phyloP scores from a whole-genome alignment of 2,797 vertebrate species.

The Arnoldichthys spilopterus region DNA sequence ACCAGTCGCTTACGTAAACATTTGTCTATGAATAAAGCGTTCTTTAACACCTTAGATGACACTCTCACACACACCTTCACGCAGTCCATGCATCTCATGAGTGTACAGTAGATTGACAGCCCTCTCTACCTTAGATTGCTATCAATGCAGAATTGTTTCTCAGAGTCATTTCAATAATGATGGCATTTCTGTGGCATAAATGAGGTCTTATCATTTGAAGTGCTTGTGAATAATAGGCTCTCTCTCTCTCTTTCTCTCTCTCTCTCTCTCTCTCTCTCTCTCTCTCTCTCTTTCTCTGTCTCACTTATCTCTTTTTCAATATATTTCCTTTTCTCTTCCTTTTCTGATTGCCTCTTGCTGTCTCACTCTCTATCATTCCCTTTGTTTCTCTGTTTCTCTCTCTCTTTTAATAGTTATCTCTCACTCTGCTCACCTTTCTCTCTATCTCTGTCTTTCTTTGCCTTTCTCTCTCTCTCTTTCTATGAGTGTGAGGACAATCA shows the following conservation, averaged over 20 bases:
- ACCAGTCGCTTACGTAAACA: conserved; percentile 78
- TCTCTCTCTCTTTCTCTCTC: neutral
- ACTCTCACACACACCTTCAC: conserved; percentile 16
- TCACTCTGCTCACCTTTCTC: too few relatives aligned
- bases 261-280: neutral
- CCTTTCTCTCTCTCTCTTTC: neutral
- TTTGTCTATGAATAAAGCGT: conserved; percentile 48
- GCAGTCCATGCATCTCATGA: neutral
- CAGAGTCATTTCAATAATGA: conserved; percentile 35
- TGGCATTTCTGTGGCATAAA: conserved; percentile 32
- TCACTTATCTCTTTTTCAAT: neutral
- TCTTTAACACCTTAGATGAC: conserved; percentile 26
- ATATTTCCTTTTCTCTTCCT: neutral
- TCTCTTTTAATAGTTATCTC: neutral
- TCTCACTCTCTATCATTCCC: neutral
- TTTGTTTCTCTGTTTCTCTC: neutral
- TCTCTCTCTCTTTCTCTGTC: neutral
- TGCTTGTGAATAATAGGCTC: conserved; percentile 31
- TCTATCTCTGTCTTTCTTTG: neutral
- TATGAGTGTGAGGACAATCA: neutral
- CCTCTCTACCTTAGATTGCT: conserved; percentile 6
- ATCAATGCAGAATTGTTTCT: conserved; percentile 34
- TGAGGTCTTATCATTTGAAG: conserved; percentile 47
- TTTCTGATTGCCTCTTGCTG: neutral
- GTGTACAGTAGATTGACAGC: conserved; percentile 17